phyloP scores from a whole-genome alignment of 1,140 invertebrate genomes.

The Pachypeltis micranthus region DNA sequence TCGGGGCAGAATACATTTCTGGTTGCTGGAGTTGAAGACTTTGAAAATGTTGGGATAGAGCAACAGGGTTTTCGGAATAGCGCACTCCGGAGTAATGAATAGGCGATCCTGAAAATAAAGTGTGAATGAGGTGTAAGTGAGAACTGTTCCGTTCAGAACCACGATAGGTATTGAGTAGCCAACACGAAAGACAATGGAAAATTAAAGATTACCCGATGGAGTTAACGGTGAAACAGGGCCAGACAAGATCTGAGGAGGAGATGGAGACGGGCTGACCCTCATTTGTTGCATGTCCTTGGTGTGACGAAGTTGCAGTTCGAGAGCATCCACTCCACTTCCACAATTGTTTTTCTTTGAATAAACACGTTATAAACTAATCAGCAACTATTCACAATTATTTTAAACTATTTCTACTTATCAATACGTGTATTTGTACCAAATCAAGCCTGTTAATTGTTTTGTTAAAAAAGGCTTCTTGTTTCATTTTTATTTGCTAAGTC shows the following conservation, averaged over 20 bases:
- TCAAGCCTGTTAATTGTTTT: no score
- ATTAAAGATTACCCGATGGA: conserved; percentile 18
- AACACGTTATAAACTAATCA: no score
- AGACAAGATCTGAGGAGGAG: conserved; percentile 21
- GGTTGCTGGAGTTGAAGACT: conserved; percentile 23
- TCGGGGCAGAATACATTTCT: conserved; percentile 15
- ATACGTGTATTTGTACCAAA: no score
- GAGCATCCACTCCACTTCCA: background rate
- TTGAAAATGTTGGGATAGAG: conserved; percentile 23
- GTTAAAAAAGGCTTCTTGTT: no score
- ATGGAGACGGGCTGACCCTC: conserved; percentile 22
- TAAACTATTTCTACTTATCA: no score
- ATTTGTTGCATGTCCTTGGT: conserved; percentile 25
- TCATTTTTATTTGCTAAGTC: no score
- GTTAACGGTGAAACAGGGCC: conserved; percentile 25
- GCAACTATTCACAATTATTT: no score
- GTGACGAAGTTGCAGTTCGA: conserved; percentile 23
- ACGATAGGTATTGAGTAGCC: no score
- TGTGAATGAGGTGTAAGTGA: no score
- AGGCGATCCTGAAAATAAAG: conserved; percentile 22
- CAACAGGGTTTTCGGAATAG: conserved; percentile 5
- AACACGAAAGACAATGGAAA: background rate
- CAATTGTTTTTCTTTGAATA: conserved; percentile 20
- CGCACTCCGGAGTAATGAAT: conserved; percentile 23
- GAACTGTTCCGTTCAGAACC: no score